A percentile compares a stretch with the other conserved stretches of the same genome.
Evolutionary conservation across 92 coral and sea anemone genomes (phyloP).

Genomic region (Isaurus tuberculatus): DNA sequence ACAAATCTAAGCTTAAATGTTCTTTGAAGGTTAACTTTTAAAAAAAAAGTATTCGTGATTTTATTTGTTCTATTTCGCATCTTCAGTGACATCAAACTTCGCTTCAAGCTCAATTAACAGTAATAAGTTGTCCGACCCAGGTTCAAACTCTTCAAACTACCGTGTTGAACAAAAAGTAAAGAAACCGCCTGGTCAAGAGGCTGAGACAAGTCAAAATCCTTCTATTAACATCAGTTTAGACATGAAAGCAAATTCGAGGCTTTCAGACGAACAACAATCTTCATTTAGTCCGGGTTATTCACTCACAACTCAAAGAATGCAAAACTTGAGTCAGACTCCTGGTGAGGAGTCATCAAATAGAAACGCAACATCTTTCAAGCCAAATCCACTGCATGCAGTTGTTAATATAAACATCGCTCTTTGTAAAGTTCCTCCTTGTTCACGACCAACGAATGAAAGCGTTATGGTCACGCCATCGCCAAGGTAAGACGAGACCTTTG

Average conservation of each 20-base stretch:
- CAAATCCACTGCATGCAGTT: slow-evolving; percentile 17
- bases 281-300: not conserved
- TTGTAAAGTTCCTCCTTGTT: slow-evolving; percentile 20
- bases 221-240: not conserved
- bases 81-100: not conserved
- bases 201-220: not conserved
- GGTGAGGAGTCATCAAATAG: not conserved
- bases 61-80: not conserved
- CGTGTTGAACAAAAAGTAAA: not conserved
- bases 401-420: slow-evolving; percentile 29
- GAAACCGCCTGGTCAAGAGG: not conserved
- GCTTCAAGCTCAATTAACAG: not conserved
- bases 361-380: not conserved
- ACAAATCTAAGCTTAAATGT: not conserved
- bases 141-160: not conserved
- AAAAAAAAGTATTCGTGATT: no score
- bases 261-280: slow-evolving; percentile 5
- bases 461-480: slow-evolving; percentile 18
- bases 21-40: not conserved
- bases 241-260: not conserved
- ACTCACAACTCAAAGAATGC: not conserved
- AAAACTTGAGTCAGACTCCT: not conserved
- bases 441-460: not conserved
- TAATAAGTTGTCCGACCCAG: not conserved
- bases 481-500: not conserved